Evolutionary conservation across 1,140 invertebrate genomes (phyloP).

Genomic region (Brachionus rotundiformis): DNA sequence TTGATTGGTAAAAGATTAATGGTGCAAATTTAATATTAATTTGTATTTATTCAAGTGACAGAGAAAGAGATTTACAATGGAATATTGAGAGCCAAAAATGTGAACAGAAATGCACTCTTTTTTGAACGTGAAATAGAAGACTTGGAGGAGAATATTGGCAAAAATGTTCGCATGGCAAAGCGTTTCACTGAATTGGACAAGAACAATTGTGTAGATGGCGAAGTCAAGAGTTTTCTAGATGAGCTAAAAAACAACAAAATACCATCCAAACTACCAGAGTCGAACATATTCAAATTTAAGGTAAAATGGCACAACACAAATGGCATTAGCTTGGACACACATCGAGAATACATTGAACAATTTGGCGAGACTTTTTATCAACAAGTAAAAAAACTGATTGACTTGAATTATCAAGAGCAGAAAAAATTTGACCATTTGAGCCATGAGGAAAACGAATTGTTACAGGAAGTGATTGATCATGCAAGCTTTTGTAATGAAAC

Average conservation of each 20-base stretch:
- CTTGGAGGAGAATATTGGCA: background rate
- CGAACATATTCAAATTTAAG: conserved; percentile 50
- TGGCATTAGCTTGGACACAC: background rate
- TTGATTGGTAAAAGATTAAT: no score
- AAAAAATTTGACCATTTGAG: background rate
- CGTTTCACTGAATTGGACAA: conserved; percentile 10
- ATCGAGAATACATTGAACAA: conserved; percentile 35
- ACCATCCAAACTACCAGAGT: background rate
- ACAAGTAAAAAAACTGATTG: conserved; percentile 35
- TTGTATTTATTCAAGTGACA: background rate
- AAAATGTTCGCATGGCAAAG: conserved; percentile 67
- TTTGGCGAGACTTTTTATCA: conserved; percentile 39
- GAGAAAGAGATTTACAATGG: conserved; percentile 51
- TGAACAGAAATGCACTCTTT: background rate
- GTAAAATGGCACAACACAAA: conserved; percentile 27
- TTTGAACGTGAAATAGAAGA: conserved; percentile 48
- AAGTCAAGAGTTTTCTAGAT: background rate
- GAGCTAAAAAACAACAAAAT: conserved; percentile 52
- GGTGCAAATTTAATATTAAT: background rate
- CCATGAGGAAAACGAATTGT: background rate
- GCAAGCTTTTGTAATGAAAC: conserved; percentile 40
- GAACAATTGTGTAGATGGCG: conserved; percentile 1
- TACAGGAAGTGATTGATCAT: conserved; percentile 52
- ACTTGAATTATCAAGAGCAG: background rate
- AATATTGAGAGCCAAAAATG: conserved; percentile 33